These are phyloP conservation scores for Bombus fervidus DNA, from an alignment of 1,140 invertebrate genomes.

Conservation along the genomic window DNA sequence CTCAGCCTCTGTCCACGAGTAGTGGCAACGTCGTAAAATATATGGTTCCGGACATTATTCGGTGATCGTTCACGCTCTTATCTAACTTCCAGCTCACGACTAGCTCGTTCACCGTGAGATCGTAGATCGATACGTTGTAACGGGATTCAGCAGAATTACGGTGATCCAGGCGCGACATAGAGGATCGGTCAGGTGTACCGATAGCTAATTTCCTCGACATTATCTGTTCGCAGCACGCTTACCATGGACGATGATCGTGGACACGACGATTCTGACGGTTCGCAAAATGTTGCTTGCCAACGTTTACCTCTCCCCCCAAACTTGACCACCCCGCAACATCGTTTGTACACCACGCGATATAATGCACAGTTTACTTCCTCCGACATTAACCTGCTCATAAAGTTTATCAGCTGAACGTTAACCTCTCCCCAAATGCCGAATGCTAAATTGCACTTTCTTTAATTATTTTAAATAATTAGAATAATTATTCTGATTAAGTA, in stretches of 20 bases:
- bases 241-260: slow-evolving; percentile 17
- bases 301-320: background rate
- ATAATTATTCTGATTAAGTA: too few relatives aligned
- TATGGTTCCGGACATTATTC: slow-evolving; percentile 6
- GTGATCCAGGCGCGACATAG: slow-evolving; percentile 35
- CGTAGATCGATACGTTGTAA: slow-evolving; percentile 30
- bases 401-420: too few relatives aligned
- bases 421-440: too few relatives aligned
- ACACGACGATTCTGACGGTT: slow-evolving; percentile 13
- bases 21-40: background rate
- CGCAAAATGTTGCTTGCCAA: slow-evolving; percentile 4
- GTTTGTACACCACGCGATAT: too few relatives aligned
- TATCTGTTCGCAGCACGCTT: slow-evolving; percentile 58
- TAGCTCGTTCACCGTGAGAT: slow-evolving; percentile 30
- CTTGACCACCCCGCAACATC: too few relatives aligned
- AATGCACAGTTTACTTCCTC: too few relatives aligned
- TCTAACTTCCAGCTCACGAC: slow-evolving; percentile 31
- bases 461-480: too few relatives aligned
- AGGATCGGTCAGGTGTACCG: slow-evolving; percentile 58
- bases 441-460: too few relatives aligned
- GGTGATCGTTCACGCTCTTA: slow-evolving; percentile 43
- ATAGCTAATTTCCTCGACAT: slow-evolving; percentile 60
- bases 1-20: background rate
- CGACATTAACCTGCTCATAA: too few relatives aligned
- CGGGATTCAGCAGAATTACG: slow-evolving; percentile 50